A percentile compares a stretch with the other conserved stretches of the same genome.
These are phyloP conservation scores for Garrulus glandarius DNA, from an alignment of 2,797 vertebrate genomes.

Conservation along the genomic window DNA sequence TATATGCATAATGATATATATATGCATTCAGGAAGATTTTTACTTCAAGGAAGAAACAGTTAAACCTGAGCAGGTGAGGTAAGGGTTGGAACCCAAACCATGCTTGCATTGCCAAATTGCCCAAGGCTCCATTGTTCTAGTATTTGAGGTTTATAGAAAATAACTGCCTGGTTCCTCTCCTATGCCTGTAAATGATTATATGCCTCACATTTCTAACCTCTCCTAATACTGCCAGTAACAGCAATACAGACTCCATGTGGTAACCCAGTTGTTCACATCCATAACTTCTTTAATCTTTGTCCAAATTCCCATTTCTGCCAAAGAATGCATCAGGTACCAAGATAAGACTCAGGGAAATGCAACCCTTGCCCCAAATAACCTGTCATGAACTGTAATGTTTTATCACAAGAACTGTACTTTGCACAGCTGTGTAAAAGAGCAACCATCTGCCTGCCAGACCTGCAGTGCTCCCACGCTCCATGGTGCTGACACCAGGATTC, in stretches of 20 bases:
- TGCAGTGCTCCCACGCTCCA: neutral
- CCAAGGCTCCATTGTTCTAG: neutral
- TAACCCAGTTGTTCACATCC: slow-evolving; percentile 6
- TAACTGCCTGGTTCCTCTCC: neutral
- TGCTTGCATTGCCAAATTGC: neutral
- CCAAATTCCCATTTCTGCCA: slow-evolving; percentile 29
- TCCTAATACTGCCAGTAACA: neutral
- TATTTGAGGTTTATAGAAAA: neutral
- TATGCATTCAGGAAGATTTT: neutral
- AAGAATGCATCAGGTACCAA: neutral
- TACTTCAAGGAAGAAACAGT: neutral
- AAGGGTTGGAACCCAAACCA: neutral
- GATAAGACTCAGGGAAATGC: slow-evolving; percentile 26
- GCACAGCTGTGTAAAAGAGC: slow-evolving; percentile 39
- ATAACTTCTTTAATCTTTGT: slow-evolving; percentile 24
- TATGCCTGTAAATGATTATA: slow-evolving; percentile 34
- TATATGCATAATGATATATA: neutral
- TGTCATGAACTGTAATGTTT: slow-evolving; percentile 36
- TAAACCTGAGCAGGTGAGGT: slow-evolving; percentile 16
- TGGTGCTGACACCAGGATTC: neutral
- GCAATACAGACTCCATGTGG: neutral
- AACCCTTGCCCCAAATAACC: slow-evolving; percentile 25
- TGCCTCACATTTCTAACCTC: neutral
- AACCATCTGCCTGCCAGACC: neutral
- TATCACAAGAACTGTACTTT: slow-evolving; percentile 56